Conservation (phyloP, 1,140 invertebrate genomes). For the Leptinotarsa texana region DNA sequence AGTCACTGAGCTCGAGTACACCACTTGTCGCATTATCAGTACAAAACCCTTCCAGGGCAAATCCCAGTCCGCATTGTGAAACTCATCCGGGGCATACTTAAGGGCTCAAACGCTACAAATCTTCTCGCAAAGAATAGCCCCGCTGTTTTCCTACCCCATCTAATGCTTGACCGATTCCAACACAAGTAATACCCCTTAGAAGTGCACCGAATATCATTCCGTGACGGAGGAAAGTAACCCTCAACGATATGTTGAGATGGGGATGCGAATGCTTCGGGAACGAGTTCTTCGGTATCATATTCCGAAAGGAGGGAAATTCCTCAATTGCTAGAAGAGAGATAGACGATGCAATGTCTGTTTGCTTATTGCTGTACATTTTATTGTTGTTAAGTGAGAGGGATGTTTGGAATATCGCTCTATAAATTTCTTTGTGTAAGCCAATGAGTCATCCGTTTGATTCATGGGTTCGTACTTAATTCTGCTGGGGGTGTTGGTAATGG, state of each 20-base stretch:
- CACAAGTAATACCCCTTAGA: background rate
- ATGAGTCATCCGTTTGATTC: background rate
- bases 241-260: no score
- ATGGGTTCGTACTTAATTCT: background rate
- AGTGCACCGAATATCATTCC: background rate
- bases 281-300: background rate
- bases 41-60: background rate
- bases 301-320: background rate
- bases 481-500: no score
- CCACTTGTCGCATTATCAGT: conserved; percentile 21
- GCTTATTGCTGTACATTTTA: background rate
- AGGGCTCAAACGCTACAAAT: conserved; percentile 26
- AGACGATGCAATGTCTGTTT: background rate
- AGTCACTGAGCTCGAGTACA: background rate
- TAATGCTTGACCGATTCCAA: conserved; percentile 14
- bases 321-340: background rate
- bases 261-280: no score
- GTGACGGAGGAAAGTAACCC: no score
- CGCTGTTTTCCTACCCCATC: conserved; percentile 12
- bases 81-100: conserved; percentile 14
- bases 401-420: background rate
- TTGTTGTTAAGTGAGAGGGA: background rate
- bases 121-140: conserved; percentile 20
- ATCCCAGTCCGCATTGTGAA: conserved; percentile 15
- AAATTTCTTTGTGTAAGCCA: background rate